These are phyloP conservation scores for Bombus cullumanus DNA, from an alignment of 1,140 invertebrate genomes.

Conservation along the genomic window DNA sequence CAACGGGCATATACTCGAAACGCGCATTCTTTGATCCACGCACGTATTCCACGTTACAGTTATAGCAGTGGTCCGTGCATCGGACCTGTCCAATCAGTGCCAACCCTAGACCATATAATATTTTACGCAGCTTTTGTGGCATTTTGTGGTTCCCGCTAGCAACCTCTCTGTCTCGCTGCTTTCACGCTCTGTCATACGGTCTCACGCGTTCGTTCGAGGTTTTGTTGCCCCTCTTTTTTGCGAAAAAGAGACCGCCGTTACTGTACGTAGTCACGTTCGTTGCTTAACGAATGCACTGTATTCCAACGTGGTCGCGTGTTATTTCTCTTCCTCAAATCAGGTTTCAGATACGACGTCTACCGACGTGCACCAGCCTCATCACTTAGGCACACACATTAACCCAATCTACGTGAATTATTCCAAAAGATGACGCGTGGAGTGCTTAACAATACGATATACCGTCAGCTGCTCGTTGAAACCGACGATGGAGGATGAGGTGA, in stretches of 20 bases:
- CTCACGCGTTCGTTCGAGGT: not conserved
- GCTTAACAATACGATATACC: conserved; percentile 39
- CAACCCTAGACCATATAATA: conserved; percentile 61
- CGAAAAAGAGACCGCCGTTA: conserved; percentile 28
- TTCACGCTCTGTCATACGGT: conserved; percentile 21
- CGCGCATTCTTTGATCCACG: conserved; percentile 67
- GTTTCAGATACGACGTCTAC: conserved; percentile 40
- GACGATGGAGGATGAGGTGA: not conserved
- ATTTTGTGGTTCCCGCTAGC: conserved; percentile 43
- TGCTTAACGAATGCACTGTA: conserved; percentile 68
- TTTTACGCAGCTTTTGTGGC: conserved; percentile 66
- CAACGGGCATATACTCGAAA: conserved; percentile 35
- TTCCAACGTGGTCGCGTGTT: conserved; percentile 49
- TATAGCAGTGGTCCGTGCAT: not conserved
- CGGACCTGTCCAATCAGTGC: conserved; percentile 62
- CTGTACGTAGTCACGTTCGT: conserved; percentile 72
- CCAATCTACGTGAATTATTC: conserved; percentile 71
- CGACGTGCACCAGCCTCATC: conserved; percentile 35
- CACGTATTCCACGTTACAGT: conserved; percentile 63
- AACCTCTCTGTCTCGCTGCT: not conserved
- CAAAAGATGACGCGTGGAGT: conserved; percentile 57
- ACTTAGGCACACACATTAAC: conserved; percentile 62
- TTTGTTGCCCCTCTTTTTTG: conserved; percentile 5
- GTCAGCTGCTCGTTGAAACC: not conserved
- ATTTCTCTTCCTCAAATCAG: conserved; percentile 58